Evolutionary conservation across 2,888 invertebrate species (phyloP), one percentile per base, ranked within the genome.

Genomic region (Limnephilus marmoratus): DNA sequence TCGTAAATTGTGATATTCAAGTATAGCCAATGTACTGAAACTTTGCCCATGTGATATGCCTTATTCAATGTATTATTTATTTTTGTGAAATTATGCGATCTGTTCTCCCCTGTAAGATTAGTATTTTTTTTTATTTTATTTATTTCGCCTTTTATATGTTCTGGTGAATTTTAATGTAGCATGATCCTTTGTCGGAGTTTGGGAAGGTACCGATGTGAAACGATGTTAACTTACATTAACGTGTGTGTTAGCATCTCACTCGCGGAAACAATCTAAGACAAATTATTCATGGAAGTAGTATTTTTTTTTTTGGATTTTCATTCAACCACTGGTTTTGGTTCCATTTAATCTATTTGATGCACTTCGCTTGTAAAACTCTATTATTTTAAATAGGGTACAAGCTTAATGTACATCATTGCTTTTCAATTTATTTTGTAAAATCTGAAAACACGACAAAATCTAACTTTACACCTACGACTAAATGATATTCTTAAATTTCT

Each of bases 1-100:
- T 49, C 13, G 92, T 90, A 87, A 82, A 92, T 91, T 92, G 92
- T 92, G 92, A 92, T 92, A 92, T 92, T 92, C 89, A 91, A 86
- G 80, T 85, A 90, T 85, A 80, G 81, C 80, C 80, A 83, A 82
- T 49, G 82, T 49, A 49, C 24, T 53, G 49, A 37, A 87, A 87
- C 87, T 53, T 87, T 90, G 37, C 85, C 85, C 85, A 90, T 80
- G 85, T 90, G 31, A 90, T 85, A 80, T 90, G 80, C 85, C 85
- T 90, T 85, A 85, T 80, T 90, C 68, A 90, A 85, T 90, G 90
- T 81, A 90, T 90, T 92, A 90, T 53, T 89, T 92, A 88, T 92
- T 91, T 90, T 49, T 92, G 85, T 85, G 91, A 90, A 91, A 90
- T 85, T 86, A 90, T 90, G 91, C 90, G 91, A 92, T 92, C 91